phyloP scores from a whole-genome alignment of 2,797 vertebrate species.

The Argentina silus region DNA sequence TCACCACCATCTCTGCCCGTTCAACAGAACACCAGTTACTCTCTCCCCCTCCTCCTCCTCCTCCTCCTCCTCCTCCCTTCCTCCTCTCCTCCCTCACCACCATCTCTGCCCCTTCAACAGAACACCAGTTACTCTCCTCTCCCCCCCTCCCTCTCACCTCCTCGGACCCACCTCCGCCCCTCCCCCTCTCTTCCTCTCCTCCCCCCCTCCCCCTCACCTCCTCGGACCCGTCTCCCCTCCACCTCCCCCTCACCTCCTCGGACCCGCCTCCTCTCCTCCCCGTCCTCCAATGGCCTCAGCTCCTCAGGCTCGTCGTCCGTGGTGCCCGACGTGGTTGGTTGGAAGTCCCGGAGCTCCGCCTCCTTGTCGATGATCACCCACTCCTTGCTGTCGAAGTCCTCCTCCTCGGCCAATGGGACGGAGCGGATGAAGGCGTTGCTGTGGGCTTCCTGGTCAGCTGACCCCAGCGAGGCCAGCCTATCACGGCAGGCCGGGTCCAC shows the following conservation, averaged over 20 bases:
- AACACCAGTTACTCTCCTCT: too few relatives aligned
- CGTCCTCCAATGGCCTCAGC: slow-evolving; percentile 91
- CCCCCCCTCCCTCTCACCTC: not conserved
- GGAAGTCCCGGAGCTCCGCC: slow-evolving; percentile 95
- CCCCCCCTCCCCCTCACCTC: not conserved
- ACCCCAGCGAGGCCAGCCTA: slow-evolving; percentile 89
- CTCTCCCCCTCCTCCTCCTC: too few relatives aligned
- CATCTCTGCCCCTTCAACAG: too few relatives aligned
- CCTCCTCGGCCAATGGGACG: slow-evolving; percentile 94
- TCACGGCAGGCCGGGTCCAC: slow-evolving; percentile 86
- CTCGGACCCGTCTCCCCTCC: not conserved
- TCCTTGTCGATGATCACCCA: slow-evolving; percentile 99
- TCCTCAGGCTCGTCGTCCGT: slow-evolving; percentile 98
- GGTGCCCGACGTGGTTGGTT: slow-evolving; percentile 93
- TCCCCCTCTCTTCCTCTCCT: too few relatives aligned
- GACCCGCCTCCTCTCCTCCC: slow-evolving; percentile 84
- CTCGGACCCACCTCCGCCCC: not conserved
- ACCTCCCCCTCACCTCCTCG: slow-evolving; percentile 61
- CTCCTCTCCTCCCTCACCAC: not conserved
- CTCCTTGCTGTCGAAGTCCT: slow-evolving; percentile 98
- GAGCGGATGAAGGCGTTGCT: slow-evolving; percentile 96
- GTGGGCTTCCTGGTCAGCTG: slow-evolving; percentile 92
- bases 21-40: too few relatives aligned
- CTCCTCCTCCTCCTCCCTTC: not conserved
- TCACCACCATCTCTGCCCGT: too few relatives aligned